Evolutionary conservation across 2,888 invertebrate species (phyloP).

Genomic region (Lycia hirtaria): DNA sequence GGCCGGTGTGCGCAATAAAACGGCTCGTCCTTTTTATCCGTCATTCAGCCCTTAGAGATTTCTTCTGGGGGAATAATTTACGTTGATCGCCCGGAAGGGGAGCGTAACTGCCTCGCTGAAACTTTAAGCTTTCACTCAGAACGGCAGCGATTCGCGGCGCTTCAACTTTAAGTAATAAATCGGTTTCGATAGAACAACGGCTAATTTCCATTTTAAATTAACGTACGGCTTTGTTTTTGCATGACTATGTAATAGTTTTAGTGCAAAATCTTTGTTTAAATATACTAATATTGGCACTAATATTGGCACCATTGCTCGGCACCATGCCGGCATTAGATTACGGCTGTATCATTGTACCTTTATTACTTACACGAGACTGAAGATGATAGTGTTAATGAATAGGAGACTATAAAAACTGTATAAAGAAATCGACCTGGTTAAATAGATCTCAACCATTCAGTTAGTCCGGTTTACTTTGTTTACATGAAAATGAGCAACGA

Average conservation of each 20-base stretch:
- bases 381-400: too few species aligned
- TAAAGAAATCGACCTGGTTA: too few species aligned
- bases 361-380: too few species aligned
- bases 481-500: too few species aligned
- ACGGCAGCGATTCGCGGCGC: constrained; percentile 77
- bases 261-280: background rate
- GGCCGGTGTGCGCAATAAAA: constrained; percentile 81
- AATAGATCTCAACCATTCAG: too few species aligned
- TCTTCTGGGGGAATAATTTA: constrained; percentile 84
- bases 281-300: too few species aligned
- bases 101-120: constrained; percentile 83
- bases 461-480: too few species aligned
- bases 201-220: constrained; percentile 55
- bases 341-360: too few species aligned
- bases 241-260: background rate
- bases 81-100: constrained; percentile 83
- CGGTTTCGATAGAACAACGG: constrained; percentile 69
- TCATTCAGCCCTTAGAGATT: constrained; percentile 84
- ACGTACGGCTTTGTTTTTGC: constrained; percentile 38
- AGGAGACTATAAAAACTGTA: too few species aligned
- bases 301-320: too few species aligned
- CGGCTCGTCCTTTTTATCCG: constrained; percentile 83
- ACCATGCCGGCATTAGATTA: too few species aligned
- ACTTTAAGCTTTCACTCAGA: constrained; percentile 84
- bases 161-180: constrained; percentile 80